Conservation (phyloP, 2,113 vertebrate species). For the Dolichotis patagonum region DNA sequence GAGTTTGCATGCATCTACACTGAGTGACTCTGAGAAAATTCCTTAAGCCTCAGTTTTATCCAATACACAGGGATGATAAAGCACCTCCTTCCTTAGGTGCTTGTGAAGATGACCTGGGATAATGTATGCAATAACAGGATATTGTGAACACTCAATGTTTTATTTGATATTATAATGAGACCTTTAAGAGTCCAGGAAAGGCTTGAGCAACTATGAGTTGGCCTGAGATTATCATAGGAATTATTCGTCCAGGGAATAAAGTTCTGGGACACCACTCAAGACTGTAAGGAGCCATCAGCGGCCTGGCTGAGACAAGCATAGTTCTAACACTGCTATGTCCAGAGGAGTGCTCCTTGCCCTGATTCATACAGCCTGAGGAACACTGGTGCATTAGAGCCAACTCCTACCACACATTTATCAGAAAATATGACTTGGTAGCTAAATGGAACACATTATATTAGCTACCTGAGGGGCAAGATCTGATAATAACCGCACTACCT, state of each 20-base stretch:
- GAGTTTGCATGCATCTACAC: neutral
- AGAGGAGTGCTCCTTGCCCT: neutral
- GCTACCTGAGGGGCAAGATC: neutral
- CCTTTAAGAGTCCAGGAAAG: conserved; percentile 7
- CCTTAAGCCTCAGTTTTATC: neutral
- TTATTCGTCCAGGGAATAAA: neutral
- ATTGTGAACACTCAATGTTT: neutral
- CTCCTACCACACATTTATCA: neutral
- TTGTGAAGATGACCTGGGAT: neutral
- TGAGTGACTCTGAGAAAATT: conserved; percentile 6
- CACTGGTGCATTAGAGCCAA: neutral
- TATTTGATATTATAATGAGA: neutral
- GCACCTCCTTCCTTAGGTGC: neutral
- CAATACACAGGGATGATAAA: conserved; percentile 14
- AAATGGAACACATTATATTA: conserved; percentile 5
- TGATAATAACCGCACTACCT: neutral
- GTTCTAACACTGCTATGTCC: neutral
- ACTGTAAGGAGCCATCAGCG: neutral
- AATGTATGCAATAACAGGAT: neutral
- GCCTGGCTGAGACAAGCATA: neutral
- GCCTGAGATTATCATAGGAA: neutral
- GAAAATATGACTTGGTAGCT: neutral
- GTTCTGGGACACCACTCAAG: neutral
- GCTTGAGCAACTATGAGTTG: neutral
- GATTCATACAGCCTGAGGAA: neutral